phyloP scores from a whole-genome alignment of 2,797 vertebrate species.

The Periparus ater region DNA sequence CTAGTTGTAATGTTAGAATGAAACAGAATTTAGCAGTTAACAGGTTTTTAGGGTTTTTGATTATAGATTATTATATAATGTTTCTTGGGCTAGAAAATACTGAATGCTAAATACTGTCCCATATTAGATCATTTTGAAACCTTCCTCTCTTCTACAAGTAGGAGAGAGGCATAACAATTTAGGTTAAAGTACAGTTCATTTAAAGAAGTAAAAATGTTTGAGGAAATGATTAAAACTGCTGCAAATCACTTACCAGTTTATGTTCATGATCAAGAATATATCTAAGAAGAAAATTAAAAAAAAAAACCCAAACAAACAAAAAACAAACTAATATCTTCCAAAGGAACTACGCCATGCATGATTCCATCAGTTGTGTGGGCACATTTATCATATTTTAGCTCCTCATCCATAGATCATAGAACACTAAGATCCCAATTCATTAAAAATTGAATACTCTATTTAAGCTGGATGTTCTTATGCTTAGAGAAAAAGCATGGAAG shows the following conservation, averaged over 20 bases:
- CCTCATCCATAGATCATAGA: constrained; percentile 57
- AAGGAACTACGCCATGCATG: background rate
- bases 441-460: constrained; percentile 70
- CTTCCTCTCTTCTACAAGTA: constrained; percentile 22
- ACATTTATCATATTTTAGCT: constrained; percentile 57
- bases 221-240: constrained; percentile 5
- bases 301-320: background rate
- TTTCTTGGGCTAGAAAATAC: constrained; percentile 60
- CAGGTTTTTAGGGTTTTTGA: constrained; percentile 73
- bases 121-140: constrained; percentile 31
- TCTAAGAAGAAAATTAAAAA: background rate
- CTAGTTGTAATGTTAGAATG: constrained; percentile 70
- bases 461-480: constrained; percentile 52
- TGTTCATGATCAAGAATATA: background rate
- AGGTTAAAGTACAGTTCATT: constrained; percentile 45
- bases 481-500: constrained; percentile 29
- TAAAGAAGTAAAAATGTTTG: constrained; percentile 45
- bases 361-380: background rate
- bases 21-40: constrained; percentile 72
- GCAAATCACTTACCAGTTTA: constrained; percentile 48
- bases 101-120: constrained; percentile 51
- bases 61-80: constrained; percentile 75
- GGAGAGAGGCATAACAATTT: constrained; percentile 32
- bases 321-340: background rate
- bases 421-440: constrained; percentile 64